phyloP scores from a whole-genome alignment of 2,888 invertebrate species.

The Cephus runcator region DNA sequence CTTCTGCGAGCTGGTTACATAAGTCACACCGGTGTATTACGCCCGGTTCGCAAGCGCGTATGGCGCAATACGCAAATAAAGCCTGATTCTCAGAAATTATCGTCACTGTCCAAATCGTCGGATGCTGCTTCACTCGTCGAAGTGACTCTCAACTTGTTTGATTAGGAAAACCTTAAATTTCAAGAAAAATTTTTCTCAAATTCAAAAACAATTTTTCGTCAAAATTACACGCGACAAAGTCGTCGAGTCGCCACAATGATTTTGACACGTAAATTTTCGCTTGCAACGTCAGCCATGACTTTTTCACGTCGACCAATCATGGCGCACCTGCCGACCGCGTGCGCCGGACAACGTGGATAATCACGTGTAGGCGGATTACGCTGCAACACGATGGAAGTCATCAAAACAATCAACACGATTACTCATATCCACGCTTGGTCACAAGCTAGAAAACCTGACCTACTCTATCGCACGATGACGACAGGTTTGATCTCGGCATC shows the following conservation, averaged over 20 bases:
- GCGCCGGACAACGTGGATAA: not conserved
- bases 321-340: not conserved
- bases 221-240: not conserved
- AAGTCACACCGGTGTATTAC: not conserved
- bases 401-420: slow-evolving; percentile 41
- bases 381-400: slow-evolving; percentile 21
- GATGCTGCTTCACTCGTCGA: not conserved
- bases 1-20: not conserved
- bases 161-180: no score
- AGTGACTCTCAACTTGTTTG: not conserved
- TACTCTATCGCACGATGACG: slow-evolving; percentile 15
- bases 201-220: no score
- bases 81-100: not conserved
- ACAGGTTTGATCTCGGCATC: slow-evolving; percentile 11
- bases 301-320: not conserved
- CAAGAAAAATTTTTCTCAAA: no score
- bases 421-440: slow-evolving; percentile 27
- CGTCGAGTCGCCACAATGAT: not conserved
- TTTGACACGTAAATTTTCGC: no score
- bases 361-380: not conserved
- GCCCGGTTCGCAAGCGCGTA: not conserved
- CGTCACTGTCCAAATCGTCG: not conserved
- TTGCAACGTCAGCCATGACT: not conserved
- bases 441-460: slow-evolving; percentile 35
- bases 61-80: not conserved